Evolutionary conservation across 2,797 vertebrate genomes (phyloP).

Genomic region (Aselliscus stoliczkanus): DNA sequence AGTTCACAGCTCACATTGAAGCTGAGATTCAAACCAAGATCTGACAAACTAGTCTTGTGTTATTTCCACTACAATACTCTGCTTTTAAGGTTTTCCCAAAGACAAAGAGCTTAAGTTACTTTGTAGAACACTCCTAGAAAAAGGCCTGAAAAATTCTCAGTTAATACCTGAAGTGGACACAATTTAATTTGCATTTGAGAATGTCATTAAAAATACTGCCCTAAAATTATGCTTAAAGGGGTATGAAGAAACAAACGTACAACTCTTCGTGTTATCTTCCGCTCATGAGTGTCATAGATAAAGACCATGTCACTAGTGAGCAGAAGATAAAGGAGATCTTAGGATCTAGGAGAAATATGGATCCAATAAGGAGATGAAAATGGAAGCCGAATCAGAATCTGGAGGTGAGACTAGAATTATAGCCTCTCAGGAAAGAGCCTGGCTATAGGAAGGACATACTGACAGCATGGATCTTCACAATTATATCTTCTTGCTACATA

Average conservation of each 20-base stretch:
- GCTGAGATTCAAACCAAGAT: constrained; percentile 11
- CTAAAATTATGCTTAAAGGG: constrained; percentile 17
- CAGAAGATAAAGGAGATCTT: neutral
- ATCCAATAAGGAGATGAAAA: neutral
- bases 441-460: neutral
- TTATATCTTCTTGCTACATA: neutral
- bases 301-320: neutral
- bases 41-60: neutral
- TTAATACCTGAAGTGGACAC: constrained; percentile 6
- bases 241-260: constrained; percentile 1
- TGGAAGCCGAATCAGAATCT: neutral
- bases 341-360: neutral
- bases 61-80: neutral
- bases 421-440: neutral
- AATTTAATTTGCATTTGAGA: constrained; percentile 12
- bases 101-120: neutral
- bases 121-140: neutral
- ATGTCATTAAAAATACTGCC: neutral
- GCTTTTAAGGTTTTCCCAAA: constrained; percentile 6
- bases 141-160: neutral
- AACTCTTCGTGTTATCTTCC: neutral
- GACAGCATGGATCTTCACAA: neutral
- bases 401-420: neutral
- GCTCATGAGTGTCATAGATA: neutral
- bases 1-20: neutral